Base-by-base conservation (phyloP, 2,888 invertebrate genomes). In the Eurois occulta region DNA sequence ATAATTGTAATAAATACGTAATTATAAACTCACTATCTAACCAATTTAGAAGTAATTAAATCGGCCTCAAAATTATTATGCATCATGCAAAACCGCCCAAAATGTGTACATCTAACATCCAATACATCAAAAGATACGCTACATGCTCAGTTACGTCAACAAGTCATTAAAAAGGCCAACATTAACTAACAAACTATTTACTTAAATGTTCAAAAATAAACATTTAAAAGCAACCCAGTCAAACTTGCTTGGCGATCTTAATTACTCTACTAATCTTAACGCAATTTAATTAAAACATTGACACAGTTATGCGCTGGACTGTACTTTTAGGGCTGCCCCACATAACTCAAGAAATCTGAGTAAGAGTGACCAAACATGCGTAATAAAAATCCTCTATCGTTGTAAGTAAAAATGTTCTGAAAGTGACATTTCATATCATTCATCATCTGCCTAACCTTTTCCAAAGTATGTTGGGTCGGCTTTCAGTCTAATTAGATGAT, bases 231-330 rank as follows among this genome's bases (percentile, higher is more conserved):
- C 13, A 68, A 67, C 65, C 65, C 21, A 35, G 52, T 58, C 46
- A 76, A 84, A 85, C 83, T 82, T 70, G 80, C 83, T 75, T 67
- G 77, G 75, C 80, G 73, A 84, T 82, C 79, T 87, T 91, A 91
- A 91, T 91, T 90, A 89, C 82, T 80, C 75, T 80, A 80, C 80
- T 87, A 90, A 91, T 84, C 78, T 86, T 81, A 86, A 81, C 60
- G 87, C 88, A 88, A 90, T 92, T 91, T 90, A 90, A 92, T 92
- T 91, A 90, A 92, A 91, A 91, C 94, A 93, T 93, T 94, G 93
- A 93, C 94, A 94, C 90, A 94, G 89, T 93, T 94, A 87, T 75
- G 83, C 90, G 80, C 64, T 85, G 83, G 85, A 90, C 83, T 94
- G 92, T 92, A 91, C 88, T 79, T 82, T 85, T 91, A 92, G 91